These are phyloP conservation scores for Knipowitschia caucasica DNA, from an alignment of 2,797 vertebrate genomes.

Conservation along the genomic window DNA sequence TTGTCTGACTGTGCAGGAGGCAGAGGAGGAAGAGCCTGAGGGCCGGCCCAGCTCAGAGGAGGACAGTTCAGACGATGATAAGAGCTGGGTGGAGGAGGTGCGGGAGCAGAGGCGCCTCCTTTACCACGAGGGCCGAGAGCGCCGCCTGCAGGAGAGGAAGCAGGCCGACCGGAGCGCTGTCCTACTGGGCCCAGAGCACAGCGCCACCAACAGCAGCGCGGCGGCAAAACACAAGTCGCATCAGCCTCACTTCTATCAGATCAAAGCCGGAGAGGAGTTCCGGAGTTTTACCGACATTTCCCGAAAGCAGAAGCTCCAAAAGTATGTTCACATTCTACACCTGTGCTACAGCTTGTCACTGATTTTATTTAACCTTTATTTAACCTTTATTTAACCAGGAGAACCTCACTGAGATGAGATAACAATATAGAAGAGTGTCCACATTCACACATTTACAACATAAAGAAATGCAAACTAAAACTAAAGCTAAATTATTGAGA, in stretches of 20 bases:
- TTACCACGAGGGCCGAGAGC: constrained; percentile 79
- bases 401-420: too few species aligned
- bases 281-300: constrained; percentile 88
- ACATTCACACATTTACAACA: too few species aligned
- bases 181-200: constrained; percentile 63
- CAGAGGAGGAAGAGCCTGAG: constrained; percentile 85
- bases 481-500: too few species aligned
- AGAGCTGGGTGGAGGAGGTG: constrained; percentile 96
- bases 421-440: too few species aligned
- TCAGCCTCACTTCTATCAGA: constrained; percentile 91
- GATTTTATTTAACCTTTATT: too few species aligned
- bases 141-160: constrained; percentile 76
- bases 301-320: constrained; percentile 88
- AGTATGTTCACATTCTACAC: too few species aligned
- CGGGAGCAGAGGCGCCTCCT: constrained; percentile 89
- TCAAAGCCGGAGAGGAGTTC: constrained; percentile 96
- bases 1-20: constrained; percentile 38
- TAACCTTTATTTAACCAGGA: too few species aligned
- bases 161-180: constrained; percentile 81
- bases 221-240: constrained; percentile 28
- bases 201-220: constrained; percentile 10
- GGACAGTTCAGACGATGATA: constrained; percentile 96
- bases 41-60: constrained; percentile 90
- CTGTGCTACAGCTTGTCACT: too few species aligned
- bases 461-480: too few species aligned